Percentiles rank a stretch among this genome's conserved stretches.
These are phyloP conservation scores for Syngnathus typhle DNA, from an alignment of 2,113 vertebrate species.

Conservation along the genomic window DNA sequence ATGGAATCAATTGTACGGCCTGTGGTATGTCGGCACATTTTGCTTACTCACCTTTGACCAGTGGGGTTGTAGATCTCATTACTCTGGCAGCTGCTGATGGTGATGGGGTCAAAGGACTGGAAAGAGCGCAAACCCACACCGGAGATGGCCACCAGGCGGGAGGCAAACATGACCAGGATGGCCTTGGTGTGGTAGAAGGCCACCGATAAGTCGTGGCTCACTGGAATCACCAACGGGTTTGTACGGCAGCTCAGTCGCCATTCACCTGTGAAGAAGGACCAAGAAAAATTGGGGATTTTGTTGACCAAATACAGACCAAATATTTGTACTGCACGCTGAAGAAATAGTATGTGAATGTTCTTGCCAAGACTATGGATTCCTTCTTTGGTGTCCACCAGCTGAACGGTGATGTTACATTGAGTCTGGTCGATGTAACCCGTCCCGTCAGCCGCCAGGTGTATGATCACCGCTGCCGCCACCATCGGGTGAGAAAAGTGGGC, in stretches of 20 bases:
- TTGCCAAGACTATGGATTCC: constrained; percentile 86
- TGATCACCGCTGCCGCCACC: constrained; percentile 90
- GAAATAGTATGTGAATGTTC: constrained; percentile 15
- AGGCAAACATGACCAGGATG: constrained; percentile 87
- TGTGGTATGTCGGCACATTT: neutral
- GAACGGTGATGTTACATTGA: constrained; percentile 87
- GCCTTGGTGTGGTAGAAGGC: constrained; percentile 96
- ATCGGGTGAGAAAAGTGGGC: constrained; percentile 90
- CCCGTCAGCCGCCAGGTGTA: constrained; percentile 92
- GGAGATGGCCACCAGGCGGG: constrained; percentile 88
- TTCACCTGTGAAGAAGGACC: constrained; percentile 73
- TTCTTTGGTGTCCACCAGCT: constrained; percentile 88
- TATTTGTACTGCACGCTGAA: no score
- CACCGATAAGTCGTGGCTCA: constrained; percentile 94
- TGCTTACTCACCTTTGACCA: constrained; percentile 87
- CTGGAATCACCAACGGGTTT: constrained; percentile 96
- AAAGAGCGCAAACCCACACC: constrained; percentile 96
- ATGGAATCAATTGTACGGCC: neutral
- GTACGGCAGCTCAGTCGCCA: constrained; percentile 94
- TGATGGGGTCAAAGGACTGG: constrained; percentile 97
- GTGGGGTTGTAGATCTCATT: constrained; percentile 95
- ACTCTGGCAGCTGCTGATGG: constrained; percentile 94
- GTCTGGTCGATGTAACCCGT: constrained; percentile 86
- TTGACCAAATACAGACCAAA: neutral
- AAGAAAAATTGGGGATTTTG: neutral